Conservation (phyloP, 2,797 vertebrate species). For the Syndactyla subalaris region DNA sequence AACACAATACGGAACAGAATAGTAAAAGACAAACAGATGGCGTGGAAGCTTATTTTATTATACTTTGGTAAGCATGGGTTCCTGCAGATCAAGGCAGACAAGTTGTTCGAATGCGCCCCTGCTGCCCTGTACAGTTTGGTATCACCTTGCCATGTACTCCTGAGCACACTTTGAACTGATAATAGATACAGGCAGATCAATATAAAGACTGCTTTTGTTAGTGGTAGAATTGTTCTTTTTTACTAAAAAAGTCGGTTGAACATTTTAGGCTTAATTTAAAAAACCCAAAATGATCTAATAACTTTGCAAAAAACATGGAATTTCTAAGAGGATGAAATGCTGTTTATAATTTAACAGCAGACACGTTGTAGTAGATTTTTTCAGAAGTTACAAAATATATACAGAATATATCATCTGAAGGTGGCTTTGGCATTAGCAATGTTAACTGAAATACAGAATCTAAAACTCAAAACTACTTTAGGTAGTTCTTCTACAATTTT, state of each 20-base stretch:
- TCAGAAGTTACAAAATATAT: constrained; percentile 89
- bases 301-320: not conserved
- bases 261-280: constrained; percentile 36
- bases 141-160: not conserved
- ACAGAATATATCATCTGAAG: constrained; percentile 81
- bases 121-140: not conserved
- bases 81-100: constrained; percentile 28
- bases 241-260: not conserved
- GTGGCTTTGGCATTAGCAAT: constrained; percentile 71
- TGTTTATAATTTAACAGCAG: constrained; percentile 79
- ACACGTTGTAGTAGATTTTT: constrained; percentile 69
- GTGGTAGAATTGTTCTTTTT: not conserved
- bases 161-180: not conserved
- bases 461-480: constrained; percentile 58
- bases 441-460: constrained; percentile 67
- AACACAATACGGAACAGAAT: not conserved
- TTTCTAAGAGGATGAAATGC: constrained; percentile 61
- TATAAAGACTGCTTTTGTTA: constrained; percentile 7
- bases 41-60: constrained; percentile 73
- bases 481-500: constrained; percentile 72
- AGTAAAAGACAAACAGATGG: not conserved
- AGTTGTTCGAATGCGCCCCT: not conserved
- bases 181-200: not conserved
- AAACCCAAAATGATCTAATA: constrained; percentile 6
- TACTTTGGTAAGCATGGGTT: constrained; percentile 45